Conservation (phyloP, 2,888 invertebrate species). For the Ashinkailepas kermadecensis region DNA sequence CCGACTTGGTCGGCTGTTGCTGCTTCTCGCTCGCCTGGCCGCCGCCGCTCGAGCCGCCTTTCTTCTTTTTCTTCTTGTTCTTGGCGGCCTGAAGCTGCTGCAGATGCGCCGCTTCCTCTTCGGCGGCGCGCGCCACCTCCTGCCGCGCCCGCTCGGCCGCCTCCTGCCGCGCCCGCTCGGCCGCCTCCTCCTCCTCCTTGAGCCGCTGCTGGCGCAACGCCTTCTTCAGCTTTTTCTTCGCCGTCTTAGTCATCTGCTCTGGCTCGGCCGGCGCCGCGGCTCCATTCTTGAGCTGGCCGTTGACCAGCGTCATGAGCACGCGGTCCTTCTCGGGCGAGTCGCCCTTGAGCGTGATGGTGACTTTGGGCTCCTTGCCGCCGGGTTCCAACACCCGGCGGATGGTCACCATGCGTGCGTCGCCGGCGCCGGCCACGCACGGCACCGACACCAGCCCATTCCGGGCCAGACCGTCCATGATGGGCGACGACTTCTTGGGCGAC, state of each 20-base stretch:
- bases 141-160: conserved; percentile 30
- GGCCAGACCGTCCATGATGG: conserved; percentile 19
- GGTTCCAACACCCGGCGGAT: conserved; percentile 62
- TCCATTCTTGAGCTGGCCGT: conserved; percentile 40
- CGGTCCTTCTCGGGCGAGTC: conserved; percentile 65
- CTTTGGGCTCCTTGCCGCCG: conserved; percentile 58
- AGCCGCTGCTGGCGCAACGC: conserved; percentile 33
- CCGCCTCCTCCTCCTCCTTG: conserved; percentile 40
- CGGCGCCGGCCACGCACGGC: conserved; percentile 36
- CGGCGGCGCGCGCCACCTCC: conserved; percentile 3
- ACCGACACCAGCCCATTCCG: conserved; percentile 7
- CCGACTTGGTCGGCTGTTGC: background rate
- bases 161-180: conserved; percentile 40
- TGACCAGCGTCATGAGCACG: conserved; percentile 58
- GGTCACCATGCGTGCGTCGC: conserved; percentile 53
- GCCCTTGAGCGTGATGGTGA: conserved; percentile 59
- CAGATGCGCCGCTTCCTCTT: conserved; percentile 18
- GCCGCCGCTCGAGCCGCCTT: conserved; percentile 23
- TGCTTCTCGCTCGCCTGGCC: background rate
- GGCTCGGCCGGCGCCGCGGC: background rate
- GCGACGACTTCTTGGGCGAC: conserved; percentile 16
- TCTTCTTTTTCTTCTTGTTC: conserved; percentile 32
- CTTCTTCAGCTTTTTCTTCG: conserved; percentile 33
- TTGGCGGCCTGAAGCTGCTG: conserved; percentile 34
- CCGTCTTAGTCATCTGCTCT: conserved; percentile 27